A percentile compares a stretch with the other conserved stretches of the same genome.
phyloP scores from a whole-genome alignment of 2,113 vertebrate genomes.

The Beaufortia kweichowensis region DNA sequence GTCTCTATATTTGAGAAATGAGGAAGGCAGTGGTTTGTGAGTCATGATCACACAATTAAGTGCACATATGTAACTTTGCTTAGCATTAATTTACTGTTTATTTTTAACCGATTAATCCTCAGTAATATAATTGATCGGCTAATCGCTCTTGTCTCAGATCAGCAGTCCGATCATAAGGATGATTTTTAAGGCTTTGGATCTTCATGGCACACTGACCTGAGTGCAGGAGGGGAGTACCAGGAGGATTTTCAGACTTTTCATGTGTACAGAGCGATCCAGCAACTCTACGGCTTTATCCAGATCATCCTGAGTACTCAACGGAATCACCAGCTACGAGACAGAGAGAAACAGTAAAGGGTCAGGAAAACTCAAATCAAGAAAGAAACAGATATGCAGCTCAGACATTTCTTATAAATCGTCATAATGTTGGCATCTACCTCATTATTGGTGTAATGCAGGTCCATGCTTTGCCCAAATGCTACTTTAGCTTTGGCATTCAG shows the following conservation, averaged over 20 bases:
- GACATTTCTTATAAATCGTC: no score
- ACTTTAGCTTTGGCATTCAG: slow-evolving; percentile 88
- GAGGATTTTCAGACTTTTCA: slow-evolving; percentile 97
- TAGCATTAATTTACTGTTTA: no score
- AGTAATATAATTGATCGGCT: no score
- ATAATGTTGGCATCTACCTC: slow-evolving; percentile 75
- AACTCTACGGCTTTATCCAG: slow-evolving; percentile 96
- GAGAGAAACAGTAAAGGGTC: not conserved
- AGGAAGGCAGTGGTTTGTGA: no score
- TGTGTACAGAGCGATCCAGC: slow-evolving; percentile 94
- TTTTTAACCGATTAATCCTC: no score
- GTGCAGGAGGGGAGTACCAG: slow-evolving; percentile 85
- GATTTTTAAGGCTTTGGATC: not conserved
- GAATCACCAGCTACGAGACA: slow-evolving; percentile 86
- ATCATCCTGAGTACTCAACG: slow-evolving; percentile 93
- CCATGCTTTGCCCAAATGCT: slow-evolving; percentile 95
- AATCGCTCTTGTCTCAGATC: no score
- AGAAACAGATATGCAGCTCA: no score
- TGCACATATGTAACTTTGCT: no score
- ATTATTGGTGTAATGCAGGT: slow-evolving; percentile 98
- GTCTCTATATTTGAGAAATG: not conserved
- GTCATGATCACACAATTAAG: no score
- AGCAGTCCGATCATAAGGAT: not conserved
- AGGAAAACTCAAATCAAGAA: not conserved
- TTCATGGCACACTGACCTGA: slow-evolving; percentile 75